These are phyloP conservation scores for Scortum barcoo DNA, from an alignment of 2,113 vertebrate genomes.

Conservation along the genomic window DNA sequence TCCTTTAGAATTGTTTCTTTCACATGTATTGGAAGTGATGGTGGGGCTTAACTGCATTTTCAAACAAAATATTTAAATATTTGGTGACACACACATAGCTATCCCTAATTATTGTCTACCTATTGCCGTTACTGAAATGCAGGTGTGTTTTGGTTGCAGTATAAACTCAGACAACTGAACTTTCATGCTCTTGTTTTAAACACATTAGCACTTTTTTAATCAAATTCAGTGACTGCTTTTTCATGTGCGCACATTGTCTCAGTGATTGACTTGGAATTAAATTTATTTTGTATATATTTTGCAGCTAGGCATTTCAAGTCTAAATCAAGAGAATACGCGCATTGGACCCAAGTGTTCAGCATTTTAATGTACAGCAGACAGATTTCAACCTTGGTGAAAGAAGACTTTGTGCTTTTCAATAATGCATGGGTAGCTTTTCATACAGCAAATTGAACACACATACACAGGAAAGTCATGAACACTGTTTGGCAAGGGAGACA, in stretches of 20 bases:
- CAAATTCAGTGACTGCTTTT: no score
- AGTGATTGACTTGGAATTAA: background rate
- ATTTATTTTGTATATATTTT: background rate
- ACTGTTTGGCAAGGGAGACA: no score
- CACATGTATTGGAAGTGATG: background rate
- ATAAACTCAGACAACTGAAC: background rate
- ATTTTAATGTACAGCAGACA: conserved; percentile 19
- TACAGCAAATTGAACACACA: background rate
- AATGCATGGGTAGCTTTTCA: background rate
- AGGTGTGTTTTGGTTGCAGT: background rate
- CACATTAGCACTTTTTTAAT: background rate
- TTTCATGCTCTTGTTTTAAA: background rate
- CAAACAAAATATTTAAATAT: background rate
- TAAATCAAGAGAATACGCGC: background rate
- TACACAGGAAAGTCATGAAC: background rate
- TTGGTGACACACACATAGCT: background rate
- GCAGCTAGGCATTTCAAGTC: background rate
- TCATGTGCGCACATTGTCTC: background rate
- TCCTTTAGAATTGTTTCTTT: background rate
- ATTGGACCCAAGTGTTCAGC: background rate
- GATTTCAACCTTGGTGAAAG: background rate
- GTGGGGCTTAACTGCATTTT: background rate
- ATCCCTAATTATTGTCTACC: background rate
- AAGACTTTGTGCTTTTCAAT: background rate
- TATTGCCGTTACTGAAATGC: background rate